A percentile compares a stretch with the other conserved stretches of the same genome.
These are phyloP conservation scores for Drepana arcuata DNA, from an alignment of 1,140 invertebrate genomes.

Conservation along the genomic window DNA sequence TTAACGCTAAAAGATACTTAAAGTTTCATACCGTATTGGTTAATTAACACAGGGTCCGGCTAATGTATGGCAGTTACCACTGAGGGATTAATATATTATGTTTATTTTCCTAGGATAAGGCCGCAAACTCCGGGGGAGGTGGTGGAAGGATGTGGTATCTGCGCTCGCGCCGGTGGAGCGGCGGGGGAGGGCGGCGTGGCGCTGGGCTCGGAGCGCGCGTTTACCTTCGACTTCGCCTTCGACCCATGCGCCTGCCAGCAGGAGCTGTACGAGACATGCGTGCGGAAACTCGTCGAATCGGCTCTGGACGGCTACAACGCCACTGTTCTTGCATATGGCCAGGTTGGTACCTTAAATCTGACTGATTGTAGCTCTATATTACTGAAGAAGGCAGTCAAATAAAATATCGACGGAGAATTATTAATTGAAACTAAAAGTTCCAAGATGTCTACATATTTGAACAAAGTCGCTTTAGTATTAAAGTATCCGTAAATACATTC, in stretches of 20 bases:
- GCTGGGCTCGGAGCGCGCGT: constrained; percentile 93
- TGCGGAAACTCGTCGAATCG: constrained; percentile 87
- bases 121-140: constrained; percentile 94
- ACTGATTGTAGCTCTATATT: too few species aligned
- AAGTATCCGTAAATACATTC: too few species aligned
- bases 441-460: too few species aligned
- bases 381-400: too few species aligned
- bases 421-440: too few species aligned
- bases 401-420: too few species aligned
- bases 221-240: constrained; percentile 98
- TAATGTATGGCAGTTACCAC: too few species aligned
- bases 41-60: too few species aligned
- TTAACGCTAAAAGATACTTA: too few species aligned
- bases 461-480: neutral
- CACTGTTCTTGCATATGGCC: constrained; percentile 96
- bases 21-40: too few species aligned
- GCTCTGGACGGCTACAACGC: constrained; percentile 95
- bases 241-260: constrained; percentile 82
- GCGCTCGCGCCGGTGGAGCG: constrained; percentile 91
- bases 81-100: too few species aligned
- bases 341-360: constrained; percentile 74
- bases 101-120: constrained; percentile 82
- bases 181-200: constrained; percentile 92
- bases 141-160: constrained; percentile 95
- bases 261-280: constrained; percentile 88